Percentiles rank a stretch among this genome's conserved stretches.
phyloP scores from a whole-genome alignment of 2,797 vertebrate species.

The Sebastes aleutianus region DNA sequence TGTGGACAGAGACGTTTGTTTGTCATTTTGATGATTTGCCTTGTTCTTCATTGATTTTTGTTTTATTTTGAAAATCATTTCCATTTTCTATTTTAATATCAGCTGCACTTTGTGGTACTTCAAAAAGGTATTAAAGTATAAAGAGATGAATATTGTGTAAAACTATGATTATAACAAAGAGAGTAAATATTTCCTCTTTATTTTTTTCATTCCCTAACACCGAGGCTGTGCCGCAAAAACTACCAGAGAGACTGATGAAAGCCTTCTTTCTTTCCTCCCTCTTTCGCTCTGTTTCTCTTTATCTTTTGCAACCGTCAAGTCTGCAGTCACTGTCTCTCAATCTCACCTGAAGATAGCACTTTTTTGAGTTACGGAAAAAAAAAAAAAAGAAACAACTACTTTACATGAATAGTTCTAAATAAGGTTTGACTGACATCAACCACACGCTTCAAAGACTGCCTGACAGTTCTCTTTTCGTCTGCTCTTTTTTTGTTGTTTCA shows the following conservation, averaged over 20 bases:
- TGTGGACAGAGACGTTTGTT: constrained; percentile 65
- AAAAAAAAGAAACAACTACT: constrained; percentile 50
- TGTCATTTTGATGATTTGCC: constrained; percentile 70
- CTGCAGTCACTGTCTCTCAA: constrained; percentile 71
- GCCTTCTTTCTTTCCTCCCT: constrained; percentile 47
- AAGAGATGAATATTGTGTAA: constrained; percentile 81
- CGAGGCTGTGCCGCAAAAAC: constrained; percentile 69
- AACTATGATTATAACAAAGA: constrained; percentile 78
- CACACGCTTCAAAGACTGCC: constrained; percentile 73
- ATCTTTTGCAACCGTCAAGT: constrained; percentile 62
- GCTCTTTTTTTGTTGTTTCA: constrained; percentile 70
- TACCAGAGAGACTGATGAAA: constrained; percentile 72
- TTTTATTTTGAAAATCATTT: constrained; percentile 59
- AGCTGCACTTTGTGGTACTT: constrained; percentile 83
- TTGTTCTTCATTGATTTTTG: constrained; percentile 53
- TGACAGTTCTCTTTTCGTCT: constrained; percentile 65
- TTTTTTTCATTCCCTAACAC: constrained; percentile 75
- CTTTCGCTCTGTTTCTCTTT: constrained; percentile 55
- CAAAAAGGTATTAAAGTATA: constrained; percentile 74
- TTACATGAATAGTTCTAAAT: constrained; percentile 64
- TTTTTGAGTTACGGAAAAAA: constrained; percentile 55
- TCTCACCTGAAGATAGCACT: constrained; percentile 71
- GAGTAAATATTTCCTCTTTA: constrained; percentile 81
- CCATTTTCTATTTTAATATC: constrained; percentile 69
- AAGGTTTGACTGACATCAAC: constrained; percentile 68